phyloP scores from a whole-genome alignment of 2,797 vertebrate species.

The Limosa lapponica region DNA sequence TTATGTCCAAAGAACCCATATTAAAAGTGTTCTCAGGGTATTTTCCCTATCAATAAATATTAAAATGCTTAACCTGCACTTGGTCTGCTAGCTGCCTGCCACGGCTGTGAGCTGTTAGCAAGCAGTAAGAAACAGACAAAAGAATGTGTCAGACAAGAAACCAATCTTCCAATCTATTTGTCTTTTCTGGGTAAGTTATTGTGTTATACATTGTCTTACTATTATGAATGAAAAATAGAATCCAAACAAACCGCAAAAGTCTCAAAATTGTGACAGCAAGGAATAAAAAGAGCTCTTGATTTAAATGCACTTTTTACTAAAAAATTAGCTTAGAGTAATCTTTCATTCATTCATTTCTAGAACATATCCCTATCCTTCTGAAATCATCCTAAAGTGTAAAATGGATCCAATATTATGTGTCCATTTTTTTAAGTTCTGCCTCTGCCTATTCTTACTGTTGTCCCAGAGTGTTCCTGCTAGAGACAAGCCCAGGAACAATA shows the following conservation, averaged over 20 bases:
- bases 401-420: not conserved
- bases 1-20: slow-evolving; percentile 55
- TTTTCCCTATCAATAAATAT: slow-evolving; percentile 73
- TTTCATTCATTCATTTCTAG: not conserved
- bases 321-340: not conserved
- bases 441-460: not conserved
- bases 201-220: not conserved
- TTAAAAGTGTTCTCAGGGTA: slow-evolving; percentile 49
- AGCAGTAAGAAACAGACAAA: slow-evolving; percentile 27
- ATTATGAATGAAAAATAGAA: not conserved
- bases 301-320: not conserved
- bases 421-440: not conserved
- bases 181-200: not conserved
- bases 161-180: not conserved
- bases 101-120: not conserved
- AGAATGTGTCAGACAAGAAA: not conserved
- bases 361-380: not conserved
- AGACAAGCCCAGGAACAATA: not conserved
- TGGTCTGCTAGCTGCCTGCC: slow-evolving; percentile 38
- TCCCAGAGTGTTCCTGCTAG: not conserved
- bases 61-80: slow-evolving; percentile 74
- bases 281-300: not conserved
- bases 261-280: not conserved
- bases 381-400: not conserved
- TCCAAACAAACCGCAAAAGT: not conserved